A percentile compares a stretch with the other conserved stretches of the same genome.
phyloP scores from a whole-genome alignment of 2,888 invertebrate genomes.

The Lingula anatina region DNA sequence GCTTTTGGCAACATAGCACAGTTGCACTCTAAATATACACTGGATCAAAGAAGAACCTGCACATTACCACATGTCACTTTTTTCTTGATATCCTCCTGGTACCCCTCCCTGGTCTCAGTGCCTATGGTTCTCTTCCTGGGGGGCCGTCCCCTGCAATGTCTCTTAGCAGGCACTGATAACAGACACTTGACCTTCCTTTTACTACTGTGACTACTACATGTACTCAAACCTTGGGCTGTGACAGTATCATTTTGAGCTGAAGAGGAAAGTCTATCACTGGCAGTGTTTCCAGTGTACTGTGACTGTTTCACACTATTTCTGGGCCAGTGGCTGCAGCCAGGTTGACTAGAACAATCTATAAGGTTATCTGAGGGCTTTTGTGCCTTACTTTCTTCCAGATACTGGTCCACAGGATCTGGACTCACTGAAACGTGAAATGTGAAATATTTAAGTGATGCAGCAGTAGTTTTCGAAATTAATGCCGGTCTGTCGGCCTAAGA shows the following conservation, averaged over 20 bases:
- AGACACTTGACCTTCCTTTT: not conserved
- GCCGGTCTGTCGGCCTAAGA: not conserved
- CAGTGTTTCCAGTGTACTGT: too few species aligned
- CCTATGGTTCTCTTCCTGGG: not conserved
- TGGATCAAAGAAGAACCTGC: not conserved
- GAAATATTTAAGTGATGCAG: not conserved
- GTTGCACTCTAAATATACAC: not conserved
- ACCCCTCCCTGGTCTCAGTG: not conserved
- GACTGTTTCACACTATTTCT: too few species aligned
- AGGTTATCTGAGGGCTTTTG: too few species aligned
- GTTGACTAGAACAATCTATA: too few species aligned
- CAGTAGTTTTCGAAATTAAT: not conserved
- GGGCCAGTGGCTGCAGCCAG: too few species aligned
- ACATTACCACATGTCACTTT: conserved; percentile 23
- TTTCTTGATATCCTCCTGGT: conserved; percentile 13
- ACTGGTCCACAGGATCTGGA: conserved; percentile 16
- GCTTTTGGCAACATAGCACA: too few species aligned
- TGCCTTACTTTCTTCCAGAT: conserved; percentile 15
- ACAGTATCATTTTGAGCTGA: too few species aligned
- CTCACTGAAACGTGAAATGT: conserved; percentile 6
- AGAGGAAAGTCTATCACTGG: too few species aligned
- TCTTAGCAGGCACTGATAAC: not conserved
- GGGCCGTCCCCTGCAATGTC: not conserved
- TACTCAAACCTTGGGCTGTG: not conserved
- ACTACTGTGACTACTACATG: not conserved